Base-by-base conservation (phyloP, 37 sponge, comb jelly and placozoan genomes). In the Halichondria panicea region DNA sequence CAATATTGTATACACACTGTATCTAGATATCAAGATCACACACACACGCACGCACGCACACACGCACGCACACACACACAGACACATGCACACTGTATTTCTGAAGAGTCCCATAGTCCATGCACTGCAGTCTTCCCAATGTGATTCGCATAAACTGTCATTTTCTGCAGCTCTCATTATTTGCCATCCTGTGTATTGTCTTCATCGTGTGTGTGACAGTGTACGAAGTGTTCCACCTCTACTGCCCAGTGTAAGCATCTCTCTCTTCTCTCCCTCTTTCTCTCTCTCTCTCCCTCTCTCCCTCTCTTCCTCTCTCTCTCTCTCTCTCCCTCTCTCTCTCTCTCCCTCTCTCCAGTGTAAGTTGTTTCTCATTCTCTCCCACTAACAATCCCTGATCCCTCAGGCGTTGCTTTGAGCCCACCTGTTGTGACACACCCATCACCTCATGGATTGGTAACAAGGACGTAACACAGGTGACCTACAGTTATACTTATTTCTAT, bases 121-220 rank as follows among this genome's bases (percentile, higher is more conserved):
- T 48, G 52, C 11, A 48, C 52, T 18, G 52, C 52, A 48, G 52
- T 48, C 52, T 18, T 48, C 52, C 15, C 15, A 48, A 48, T 48
- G 52, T 15, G 11, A 18, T 48, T 48, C 11, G 15, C 13, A 48
- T 48, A 15, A 48, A 18, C 15, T n/a, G n/a, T n/a, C n/a, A n/a
- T n/a, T n/a, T n/a, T 65, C 56, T n/a, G 3, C 58, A 85, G 86
- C 72, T 86, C 46, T 86, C 87, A 59, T 80, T 68, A 5, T 61
- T 86, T 61, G 87, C 87, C 22, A 55, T 86, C 28, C 25, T 74
- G 27, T 73, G 70, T 43, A 79, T 86, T 21, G 40, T 44, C 15
- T 44, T 67, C 24, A 66, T 80, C 0, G 81, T 73, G 4, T 22
- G 46, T 46, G 40, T 79, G 28, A 66, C 80, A 6, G 39, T 86